Conservation (phyloP, 92 coral and sea anemone genomes). For the Porites divaricata region DNA sequence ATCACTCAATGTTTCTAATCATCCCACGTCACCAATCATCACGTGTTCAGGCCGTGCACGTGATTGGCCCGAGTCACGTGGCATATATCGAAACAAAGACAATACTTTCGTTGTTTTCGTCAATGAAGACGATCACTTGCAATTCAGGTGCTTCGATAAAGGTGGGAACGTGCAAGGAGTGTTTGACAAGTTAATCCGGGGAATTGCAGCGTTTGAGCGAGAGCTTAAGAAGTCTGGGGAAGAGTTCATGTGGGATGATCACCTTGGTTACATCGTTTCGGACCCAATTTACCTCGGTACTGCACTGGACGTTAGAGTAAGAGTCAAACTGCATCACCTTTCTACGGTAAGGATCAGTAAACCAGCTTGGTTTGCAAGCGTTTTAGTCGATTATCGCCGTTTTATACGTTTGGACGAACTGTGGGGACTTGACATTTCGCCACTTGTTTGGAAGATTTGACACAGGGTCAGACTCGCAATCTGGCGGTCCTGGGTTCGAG, state of each 20-base stretch:
- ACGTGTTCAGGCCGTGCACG: conserved; percentile 82
- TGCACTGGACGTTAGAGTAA: conserved; percentile 62
- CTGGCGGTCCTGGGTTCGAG: no score
- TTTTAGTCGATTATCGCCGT: not conserved
- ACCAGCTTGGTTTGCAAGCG: not conserved
- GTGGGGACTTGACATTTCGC: no score
- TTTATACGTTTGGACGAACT: not conserved
- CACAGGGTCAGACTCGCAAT: no score
- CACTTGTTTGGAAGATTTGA: no score
- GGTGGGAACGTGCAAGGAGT: conserved; percentile 51
- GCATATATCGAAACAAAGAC: conserved; percentile 66
- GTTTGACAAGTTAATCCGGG: conserved; percentile 67
- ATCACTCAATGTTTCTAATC: conserved; percentile 47
- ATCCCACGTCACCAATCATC: conserved; percentile 62
- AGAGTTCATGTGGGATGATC: conserved; percentile 68
- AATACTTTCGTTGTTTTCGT: conserved; percentile 78
- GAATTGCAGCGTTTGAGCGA: conserved; percentile 61
- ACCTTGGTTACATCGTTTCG: conserved; percentile 82
- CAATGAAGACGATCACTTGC: conserved; percentile 80
- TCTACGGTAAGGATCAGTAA: conserved; percentile 51
- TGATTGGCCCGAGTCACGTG: conserved; percentile 93
- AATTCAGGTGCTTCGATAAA: conserved; percentile 57
- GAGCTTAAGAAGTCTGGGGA: conserved; percentile 75
- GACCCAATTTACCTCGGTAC: conserved; percentile 84
- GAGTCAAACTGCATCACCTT: conserved; percentile 72